phyloP scores from a whole-genome alignment of 1,140 invertebrate species.

The Drosophila funebris region DNA sequence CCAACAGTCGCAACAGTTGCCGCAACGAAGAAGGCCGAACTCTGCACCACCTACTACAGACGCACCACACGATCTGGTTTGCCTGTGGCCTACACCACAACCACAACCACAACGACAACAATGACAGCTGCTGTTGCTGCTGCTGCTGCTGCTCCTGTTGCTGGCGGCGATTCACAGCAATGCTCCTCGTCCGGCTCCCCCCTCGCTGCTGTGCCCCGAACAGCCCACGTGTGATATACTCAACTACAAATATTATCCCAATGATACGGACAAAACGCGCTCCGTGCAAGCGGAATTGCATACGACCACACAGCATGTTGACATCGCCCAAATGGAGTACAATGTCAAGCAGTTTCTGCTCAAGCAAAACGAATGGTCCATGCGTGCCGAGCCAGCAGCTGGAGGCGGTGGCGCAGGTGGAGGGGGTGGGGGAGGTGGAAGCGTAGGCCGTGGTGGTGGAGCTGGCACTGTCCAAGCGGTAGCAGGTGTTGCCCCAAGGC shows the following conservation, averaged over 20 bases:
- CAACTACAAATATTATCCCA: constrained; percentile 82
- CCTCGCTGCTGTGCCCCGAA: constrained; percentile 66
- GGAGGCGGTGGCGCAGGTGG: background rate
- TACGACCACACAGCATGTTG: constrained; percentile 80
- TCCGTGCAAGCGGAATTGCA: constrained; percentile 78
- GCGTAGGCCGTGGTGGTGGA: too few species aligned
- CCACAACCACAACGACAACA: constrained; percentile 13
- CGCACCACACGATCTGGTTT: constrained; percentile 74
- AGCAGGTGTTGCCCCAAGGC: background rate
- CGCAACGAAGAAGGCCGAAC: constrained; percentile 51
- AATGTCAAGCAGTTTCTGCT: constrained; percentile 87
- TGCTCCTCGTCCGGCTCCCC: constrained; percentile 57
- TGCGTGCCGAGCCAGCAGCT: constrained; percentile 43
- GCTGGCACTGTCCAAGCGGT: background rate
- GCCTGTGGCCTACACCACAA: constrained; percentile 73
- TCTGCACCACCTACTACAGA: constrained; percentile 74
- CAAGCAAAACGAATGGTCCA: constrained; percentile 86
- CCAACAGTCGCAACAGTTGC: background rate
- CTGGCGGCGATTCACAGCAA: constrained; percentile 29
- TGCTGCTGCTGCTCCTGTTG: background rate
- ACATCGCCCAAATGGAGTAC: constrained; percentile 87
- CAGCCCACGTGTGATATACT: constrained; percentile 83
- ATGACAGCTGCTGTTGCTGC: background rate
- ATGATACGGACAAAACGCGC: constrained; percentile 76
- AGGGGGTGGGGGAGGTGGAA: background rate